Evolutionary conservation across 2,888 invertebrate species (phyloP).

Genomic region (Phortica magna): DNA sequence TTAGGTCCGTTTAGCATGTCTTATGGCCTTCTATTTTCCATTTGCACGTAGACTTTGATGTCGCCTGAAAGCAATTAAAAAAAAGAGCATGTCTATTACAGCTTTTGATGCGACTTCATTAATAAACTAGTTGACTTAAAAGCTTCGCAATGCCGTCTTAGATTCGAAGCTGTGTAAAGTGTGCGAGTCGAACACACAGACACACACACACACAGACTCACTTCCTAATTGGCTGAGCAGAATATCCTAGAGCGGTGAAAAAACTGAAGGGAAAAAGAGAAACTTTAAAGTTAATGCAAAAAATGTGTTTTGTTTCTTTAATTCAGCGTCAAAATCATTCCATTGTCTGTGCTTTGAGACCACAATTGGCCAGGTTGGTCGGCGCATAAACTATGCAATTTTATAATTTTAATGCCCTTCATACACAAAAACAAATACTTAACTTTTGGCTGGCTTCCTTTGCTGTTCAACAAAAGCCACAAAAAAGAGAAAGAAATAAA

Average conservation of each 20-base stretch:
- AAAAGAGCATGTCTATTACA: neutral
- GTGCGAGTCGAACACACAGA: neutral
- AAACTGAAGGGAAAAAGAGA: too few species aligned
- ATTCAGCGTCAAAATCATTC: too few species aligned
- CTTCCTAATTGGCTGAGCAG: too few species aligned
- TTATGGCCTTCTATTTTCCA: neutral
- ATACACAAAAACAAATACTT: neutral
- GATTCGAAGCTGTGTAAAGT: neutral
- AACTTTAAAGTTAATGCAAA: too few species aligned
- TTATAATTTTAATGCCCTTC: constrained; percentile 20
- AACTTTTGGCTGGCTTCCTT: neutral
- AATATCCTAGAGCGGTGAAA: too few species aligned
- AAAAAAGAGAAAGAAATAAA: neutral
- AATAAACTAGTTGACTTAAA: constrained; percentile 2
- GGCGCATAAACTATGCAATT: constrained; percentile 4
- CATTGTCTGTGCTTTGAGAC: too few species aligned
- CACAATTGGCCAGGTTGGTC: too few species aligned
- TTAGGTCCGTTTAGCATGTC: neutral
- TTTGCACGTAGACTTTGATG: neutral
- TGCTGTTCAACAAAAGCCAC: neutral
- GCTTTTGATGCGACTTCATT: neutral
- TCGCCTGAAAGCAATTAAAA: neutral
- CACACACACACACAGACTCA: too few species aligned
- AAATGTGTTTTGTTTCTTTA: too few species aligned
- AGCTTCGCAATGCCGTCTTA: neutral